These are phyloP conservation scores for Ciconia stormi DNA, from an alignment of 2,113 vertebrate genomes.

Conservation along the genomic window DNA sequence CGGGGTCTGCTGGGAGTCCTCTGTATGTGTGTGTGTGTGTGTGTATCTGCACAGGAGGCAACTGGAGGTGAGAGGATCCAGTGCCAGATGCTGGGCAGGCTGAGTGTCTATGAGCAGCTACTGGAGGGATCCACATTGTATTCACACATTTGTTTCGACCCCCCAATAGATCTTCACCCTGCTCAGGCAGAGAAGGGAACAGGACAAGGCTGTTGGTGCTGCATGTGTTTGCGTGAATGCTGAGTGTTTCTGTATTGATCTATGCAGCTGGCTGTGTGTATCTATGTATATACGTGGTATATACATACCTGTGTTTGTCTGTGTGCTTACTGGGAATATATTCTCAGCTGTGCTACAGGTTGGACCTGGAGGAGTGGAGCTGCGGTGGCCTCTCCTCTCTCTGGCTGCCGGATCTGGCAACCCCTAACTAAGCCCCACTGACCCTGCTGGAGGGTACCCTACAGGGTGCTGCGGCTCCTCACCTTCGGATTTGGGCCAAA, in stretches of 20 bases:
- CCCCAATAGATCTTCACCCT: neutral
- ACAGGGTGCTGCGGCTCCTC: neutral
- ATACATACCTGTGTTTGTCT: neutral
- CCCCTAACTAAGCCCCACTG: neutral
- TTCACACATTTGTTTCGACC: neutral
- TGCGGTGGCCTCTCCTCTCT: too few relatives aligned
- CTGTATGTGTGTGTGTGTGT: neutral
- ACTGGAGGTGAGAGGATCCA: neutral
- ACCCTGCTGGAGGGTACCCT: neutral
- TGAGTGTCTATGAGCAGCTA: neutral
- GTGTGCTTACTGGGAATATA: neutral
- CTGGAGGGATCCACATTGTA: neutral
- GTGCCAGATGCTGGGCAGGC: neutral
- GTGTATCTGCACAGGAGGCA: neutral
- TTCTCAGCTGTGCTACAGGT: neutral
- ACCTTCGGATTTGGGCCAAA: neutral
- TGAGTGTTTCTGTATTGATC: neutral
- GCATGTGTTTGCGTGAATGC: neutral
- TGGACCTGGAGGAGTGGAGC: neutral
- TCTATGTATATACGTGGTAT: neutral
- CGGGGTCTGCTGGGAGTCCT: neutral
- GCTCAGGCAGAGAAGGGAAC: neutral
- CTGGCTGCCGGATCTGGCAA: rapidly evolving
- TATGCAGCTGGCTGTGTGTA: neutral
- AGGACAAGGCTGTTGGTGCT: neutral